Evolutionary conservation across 2,797 vertebrate species (phyloP), one percentile per base, ranked within the genome.

Genomic region (Chrysolophus pictus): DNA sequence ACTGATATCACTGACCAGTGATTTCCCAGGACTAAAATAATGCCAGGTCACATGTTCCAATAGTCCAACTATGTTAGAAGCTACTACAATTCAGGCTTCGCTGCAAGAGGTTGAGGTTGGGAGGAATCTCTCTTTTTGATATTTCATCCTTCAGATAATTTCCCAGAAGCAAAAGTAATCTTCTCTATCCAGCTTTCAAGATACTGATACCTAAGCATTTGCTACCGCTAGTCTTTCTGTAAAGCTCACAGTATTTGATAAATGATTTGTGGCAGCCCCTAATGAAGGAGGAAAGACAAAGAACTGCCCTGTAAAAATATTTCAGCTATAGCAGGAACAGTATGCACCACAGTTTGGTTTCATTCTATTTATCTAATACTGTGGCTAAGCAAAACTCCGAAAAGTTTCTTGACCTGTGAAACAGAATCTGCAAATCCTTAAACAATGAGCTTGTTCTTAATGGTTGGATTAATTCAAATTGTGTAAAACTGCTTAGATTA

Each of bases 401-500:
- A 44, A 69, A 28, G 39, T 41, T 90, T 89, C 73, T 56, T 75
- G 63, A 76, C 35, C 55, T 86, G 39, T 51, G 63, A 93, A 95
- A 88, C 14, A 63, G 13, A 82, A 90, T 59, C 83, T 81, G 28
- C 73, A 94, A 90, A 90, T 87, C 76, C 69, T 82, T 78, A 79
- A 63, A 96, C 80, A 94, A 84, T 78, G 35, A 63, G 47, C 62
- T 89, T 56, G 46, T 78, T 89, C 87, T 89, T 89, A 91, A 77
- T 65, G 65, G 41, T 29, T 62, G 63, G 46, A 87, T 91, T 93
- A 91, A 85, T 77, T 77, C 59, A 85, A 59, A 83, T 33, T 31
- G 62, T 33, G 55, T 59, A 65, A 91, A 84, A 11, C 56, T 59
- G 42, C 79, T 84, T 64, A 70, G 51, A 81, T 39, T 87, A 87